Percentiles rank a stretch among this genome's conserved stretches.
Conservation (phyloP, 1,140 invertebrate species). For the Saccostrea glomerata region DNA sequence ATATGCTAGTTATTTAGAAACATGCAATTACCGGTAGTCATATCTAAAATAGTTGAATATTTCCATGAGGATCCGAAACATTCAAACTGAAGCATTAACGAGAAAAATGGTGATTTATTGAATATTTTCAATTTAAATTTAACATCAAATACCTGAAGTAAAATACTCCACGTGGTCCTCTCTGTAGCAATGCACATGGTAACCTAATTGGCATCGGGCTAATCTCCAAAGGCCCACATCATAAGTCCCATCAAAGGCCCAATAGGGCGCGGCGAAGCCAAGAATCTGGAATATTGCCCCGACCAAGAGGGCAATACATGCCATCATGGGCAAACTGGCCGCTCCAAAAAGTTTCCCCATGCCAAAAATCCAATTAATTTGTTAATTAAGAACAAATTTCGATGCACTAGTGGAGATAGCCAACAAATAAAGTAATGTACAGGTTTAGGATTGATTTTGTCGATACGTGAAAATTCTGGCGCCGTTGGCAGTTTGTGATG, state of each 20-base stretch:
- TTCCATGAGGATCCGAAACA: no score
- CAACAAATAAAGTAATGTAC: background rate
- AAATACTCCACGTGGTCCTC: slow-evolving; percentile 54
- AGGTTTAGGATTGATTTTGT: slow-evolving; percentile 7
- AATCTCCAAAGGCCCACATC: slow-evolving; percentile 64
- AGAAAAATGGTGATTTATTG: no score
- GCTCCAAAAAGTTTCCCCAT: slow-evolving; percentile 60
- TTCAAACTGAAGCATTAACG: no score
- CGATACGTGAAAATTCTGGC: background rate
- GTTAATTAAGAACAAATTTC: background rate
- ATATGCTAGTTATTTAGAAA: no score
- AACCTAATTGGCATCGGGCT: slow-evolving; percentile 45
- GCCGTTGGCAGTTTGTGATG: slow-evolving; percentile 11
- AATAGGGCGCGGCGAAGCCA: slow-evolving; percentile 65
- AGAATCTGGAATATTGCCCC: slow-evolving; percentile 64
- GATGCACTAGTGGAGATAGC: background rate
- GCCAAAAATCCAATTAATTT: background rate
- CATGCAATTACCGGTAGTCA: no score
- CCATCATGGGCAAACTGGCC: slow-evolving; percentile 61
- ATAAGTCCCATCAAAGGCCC: slow-evolving; percentile 56
- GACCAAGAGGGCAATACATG: slow-evolving; percentile 59
- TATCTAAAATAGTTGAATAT: no score
- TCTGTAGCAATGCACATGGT: slow-evolving; percentile 45
- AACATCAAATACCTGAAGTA: slow-evolving; percentile 28
- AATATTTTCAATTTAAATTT: no score